Evolutionary conservation across 2,113 vertebrate genomes (phyloP).

Genomic region (Sigmodon hispidus): DNA sequence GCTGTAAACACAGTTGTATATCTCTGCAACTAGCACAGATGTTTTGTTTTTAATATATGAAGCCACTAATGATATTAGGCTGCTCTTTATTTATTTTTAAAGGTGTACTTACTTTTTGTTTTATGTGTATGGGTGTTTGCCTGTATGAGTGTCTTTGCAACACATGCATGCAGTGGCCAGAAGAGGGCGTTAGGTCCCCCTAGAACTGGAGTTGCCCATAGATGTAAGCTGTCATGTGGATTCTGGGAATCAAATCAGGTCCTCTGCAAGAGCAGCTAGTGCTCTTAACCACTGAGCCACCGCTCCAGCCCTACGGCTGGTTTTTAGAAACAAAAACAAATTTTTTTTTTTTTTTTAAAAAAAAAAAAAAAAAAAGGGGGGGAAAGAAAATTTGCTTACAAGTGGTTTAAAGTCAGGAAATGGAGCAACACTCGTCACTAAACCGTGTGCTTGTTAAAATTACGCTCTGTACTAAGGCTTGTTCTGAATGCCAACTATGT

Average conservation of each 20-base stretch:
- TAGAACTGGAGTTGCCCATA: neutral
- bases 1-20: neutral
- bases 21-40: neutral
- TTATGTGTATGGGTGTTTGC: neutral
- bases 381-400: neutral
- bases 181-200: neutral
- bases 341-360: neutral
- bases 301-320: neutral
- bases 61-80: neutral
- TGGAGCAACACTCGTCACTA: neutral
- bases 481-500: neutral
- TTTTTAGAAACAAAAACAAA: neutral
- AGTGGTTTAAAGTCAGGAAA: slow-evolving; percentile 28
- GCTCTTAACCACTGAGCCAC: neutral
- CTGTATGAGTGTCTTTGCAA: neutral
- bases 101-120: neutral
- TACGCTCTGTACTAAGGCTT: neutral
- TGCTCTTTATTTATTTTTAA: neutral
- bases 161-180: neutral
- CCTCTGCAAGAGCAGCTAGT: neutral
- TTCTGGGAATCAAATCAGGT: neutral
- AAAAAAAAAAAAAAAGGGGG: neutral
- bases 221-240: neutral
- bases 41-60: slow-evolving; percentile 7
- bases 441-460: slow-evolving; percentile 30